Base-by-base conservation (phyloP, 1,140 invertebrate genomes). In the Sitobion miscanthi region DNA sequence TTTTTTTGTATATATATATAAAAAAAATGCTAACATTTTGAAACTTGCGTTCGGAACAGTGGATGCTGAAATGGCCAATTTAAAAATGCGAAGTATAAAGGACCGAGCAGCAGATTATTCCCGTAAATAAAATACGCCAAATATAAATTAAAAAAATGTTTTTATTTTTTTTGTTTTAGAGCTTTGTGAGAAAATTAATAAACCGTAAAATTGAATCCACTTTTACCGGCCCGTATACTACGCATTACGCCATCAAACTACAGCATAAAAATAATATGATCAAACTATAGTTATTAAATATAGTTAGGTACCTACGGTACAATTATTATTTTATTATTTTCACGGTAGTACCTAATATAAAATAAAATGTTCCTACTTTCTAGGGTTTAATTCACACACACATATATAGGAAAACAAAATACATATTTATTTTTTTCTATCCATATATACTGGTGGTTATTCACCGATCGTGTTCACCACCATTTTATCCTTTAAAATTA, bases 211-310 rank as follows among this genome's bases (percentile, higher is more conserved):
- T 77, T 77, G 62, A 77, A 77, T 35, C 14, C 62, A 77, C 62
- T n/a, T 77, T 77, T 77, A 77, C 62, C 14, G 30, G 17, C 62
- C 11, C n/a, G 14, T 77, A n/a, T n/a, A 77, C 17, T 77, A 77
- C 62, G 62, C 14, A 17, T 14, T 77, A 77, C 30, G 14, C 30
- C n/a, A 77, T 77, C 62, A 77, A 77, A 77, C 14, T 77, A n/a
- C 62, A 77, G n/a, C 62, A 77, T n/a, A 77, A 77, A 77, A 69
- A 69, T 77, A 77, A n/a, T 77, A 77, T 77, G 62, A 77, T 77
- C 62, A n/a, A 77, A 77, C 62, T 77, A 77, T 17, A 77, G 62
- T 77, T 77, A 77, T 77, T 77, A 77, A 77, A n/a, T 42, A 42
- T 42, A 42, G 42, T 3, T 17, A 77, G n/a, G 11, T 69, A 69